Evolutionary conservation across 2,888 invertebrate genomes (phyloP).

Genomic region (Hyalella azteca): DNA sequence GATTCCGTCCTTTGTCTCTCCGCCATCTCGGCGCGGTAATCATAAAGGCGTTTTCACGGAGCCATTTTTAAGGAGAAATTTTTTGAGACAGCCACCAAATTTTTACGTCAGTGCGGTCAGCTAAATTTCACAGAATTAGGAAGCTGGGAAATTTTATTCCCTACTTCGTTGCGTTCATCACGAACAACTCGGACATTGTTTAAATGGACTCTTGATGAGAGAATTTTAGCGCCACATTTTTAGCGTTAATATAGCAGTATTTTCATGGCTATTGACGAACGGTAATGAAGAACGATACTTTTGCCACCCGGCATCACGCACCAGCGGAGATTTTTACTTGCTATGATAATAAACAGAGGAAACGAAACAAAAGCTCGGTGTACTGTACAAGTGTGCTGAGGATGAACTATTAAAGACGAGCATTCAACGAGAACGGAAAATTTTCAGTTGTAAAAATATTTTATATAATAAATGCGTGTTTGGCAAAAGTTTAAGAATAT

Average conservation of each 20-base stretch:
- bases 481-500: no score
- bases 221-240: slow-evolving; percentile 1
- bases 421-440: no score
- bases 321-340: not conserved
- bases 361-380: not conserved
- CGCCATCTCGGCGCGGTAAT: not conserved
- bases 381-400: not conserved
- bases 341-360: not conserved
- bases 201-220: slow-evolving; percentile 15
- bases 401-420: no score
- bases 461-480: no score
- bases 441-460: no score
- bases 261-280: slow-evolving; percentile 25
- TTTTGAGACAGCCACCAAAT: not conserved
- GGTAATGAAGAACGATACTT: slow-evolving; percentile 10
- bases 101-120: slow-evolving; percentile 8
- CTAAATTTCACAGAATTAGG: slow-evolving; percentile 40
- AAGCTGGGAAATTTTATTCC: slow-evolving; percentile 12
- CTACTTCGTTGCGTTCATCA: slow-evolving; percentile 30
- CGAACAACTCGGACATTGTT: slow-evolving; percentile 30
- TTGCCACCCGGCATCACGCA: not conserved
- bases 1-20: slow-evolving; percentile 18
- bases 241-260: slow-evolving; percentile 3
- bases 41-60: slow-evolving; percentile 39
- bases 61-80: not conserved